These are phyloP conservation scores for Bubo scandiacus DNA, from an alignment of 2,113 vertebrate species.

Conservation along the genomic window DNA sequence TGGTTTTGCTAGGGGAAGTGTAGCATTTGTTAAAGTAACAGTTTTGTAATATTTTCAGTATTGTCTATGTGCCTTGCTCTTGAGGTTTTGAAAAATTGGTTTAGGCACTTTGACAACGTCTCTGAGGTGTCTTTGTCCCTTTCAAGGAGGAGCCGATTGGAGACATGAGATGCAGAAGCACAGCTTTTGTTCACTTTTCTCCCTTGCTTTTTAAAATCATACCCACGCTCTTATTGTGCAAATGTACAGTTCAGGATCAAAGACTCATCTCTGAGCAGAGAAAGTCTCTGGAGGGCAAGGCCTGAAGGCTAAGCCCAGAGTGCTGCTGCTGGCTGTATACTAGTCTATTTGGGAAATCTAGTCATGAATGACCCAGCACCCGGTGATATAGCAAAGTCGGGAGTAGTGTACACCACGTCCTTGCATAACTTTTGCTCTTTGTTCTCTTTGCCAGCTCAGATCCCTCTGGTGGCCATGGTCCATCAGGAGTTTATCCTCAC, in stretches of 20 bases:
- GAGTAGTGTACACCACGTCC: neutral
- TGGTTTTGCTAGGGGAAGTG: neutral
- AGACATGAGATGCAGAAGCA: neutral
- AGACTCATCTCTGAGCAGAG: neutral
- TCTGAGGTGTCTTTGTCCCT: constrained; percentile 10
- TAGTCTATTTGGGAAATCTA: neutral
- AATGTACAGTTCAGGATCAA: constrained; percentile 43
- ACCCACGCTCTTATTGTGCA: constrained; percentile 20
- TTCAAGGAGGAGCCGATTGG: constrained; percentile 24
- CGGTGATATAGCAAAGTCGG: neutral
- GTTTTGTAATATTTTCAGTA: neutral
- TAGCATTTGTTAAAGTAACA: neutral
- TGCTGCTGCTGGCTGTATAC: neutral
- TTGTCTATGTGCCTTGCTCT: neutral
- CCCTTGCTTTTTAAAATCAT: neutral
- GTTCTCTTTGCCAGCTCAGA: neutral
- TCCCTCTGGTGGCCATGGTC: neutral
- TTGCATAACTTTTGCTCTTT: neutral
- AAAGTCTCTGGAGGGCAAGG: constrained; percentile 9
- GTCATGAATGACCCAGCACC: neutral
- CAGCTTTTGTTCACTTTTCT: constrained; percentile 30
- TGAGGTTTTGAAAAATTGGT: constrained; percentile 20
- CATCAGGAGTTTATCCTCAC: neutral
- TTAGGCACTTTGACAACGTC: neutral
- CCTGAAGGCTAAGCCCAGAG: constrained; percentile 32